Percentiles rank a stretch among this genome's conserved stretches.
Conservation (phyloP, 2,113 vertebrate species). For the Axis porcinus region DNA sequence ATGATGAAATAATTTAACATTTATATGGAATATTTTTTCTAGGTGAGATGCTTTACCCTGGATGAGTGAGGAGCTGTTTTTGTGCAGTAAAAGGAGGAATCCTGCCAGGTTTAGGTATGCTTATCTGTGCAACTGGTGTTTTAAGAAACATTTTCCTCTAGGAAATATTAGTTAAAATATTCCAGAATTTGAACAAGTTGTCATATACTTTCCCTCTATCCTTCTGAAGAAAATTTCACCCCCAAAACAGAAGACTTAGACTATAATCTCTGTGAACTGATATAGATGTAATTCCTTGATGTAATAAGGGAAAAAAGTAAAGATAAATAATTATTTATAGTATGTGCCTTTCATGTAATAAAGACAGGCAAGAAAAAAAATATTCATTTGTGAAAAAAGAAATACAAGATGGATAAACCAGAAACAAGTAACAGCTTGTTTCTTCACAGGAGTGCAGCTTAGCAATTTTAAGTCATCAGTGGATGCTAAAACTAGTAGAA, state of each 20-base stretch:
- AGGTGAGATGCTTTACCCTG: background rate
- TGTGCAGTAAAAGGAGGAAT: background rate
- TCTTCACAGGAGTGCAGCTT: background rate
- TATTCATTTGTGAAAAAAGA: background rate
- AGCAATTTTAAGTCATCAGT: background rate
- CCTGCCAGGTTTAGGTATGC: background rate
- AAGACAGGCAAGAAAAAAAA: background rate
- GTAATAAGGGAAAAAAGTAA: background rate
- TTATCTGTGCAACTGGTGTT: background rate
- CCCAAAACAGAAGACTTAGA: background rate
- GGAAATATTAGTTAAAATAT: background rate
- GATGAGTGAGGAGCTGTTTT: background rate
- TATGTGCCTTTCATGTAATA: background rate
- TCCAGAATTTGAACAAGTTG: background rate
- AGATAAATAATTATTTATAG: background rate
- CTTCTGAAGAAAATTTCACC: slow-evolving; percentile 12
- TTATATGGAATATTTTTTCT: background rate
- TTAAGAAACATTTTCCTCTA: slow-evolving; percentile 8
- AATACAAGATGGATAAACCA: background rate
- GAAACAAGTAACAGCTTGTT: background rate
- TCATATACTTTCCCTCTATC: background rate
- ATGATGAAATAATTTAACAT: background rate
- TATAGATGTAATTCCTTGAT: background rate
- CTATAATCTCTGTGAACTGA: background rate
- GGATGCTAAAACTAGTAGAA: background rate